A percentile compares a stretch with the other conserved stretches of the same genome.
phyloP scores from a whole-genome alignment of 2,888 invertebrate species.

The Dione vanillae region DNA sequence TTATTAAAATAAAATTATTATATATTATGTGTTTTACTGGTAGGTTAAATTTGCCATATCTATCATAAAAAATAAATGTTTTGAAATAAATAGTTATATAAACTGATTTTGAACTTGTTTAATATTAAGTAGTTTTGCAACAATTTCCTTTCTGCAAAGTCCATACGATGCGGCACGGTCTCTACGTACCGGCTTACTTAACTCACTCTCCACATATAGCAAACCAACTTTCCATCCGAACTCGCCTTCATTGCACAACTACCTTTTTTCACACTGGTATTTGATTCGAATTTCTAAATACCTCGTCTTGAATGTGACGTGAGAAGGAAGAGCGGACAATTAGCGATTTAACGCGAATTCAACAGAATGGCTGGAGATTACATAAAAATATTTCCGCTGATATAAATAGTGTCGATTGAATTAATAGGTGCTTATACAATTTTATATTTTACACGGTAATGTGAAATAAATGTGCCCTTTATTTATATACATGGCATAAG shows the following conservation, averaged over 20 bases:
- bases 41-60: too few species aligned
- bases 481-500: background rate
- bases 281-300: slow-evolving; percentile 52
- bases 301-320: slow-evolving; percentile 45
- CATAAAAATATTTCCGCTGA: slow-evolving; percentile 35
- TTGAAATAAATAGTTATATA: background rate
- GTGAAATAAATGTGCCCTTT: background rate
- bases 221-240: slow-evolving; percentile 50
- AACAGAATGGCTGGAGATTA: slow-evolving; percentile 31
- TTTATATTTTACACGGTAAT: background rate
- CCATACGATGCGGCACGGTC: background rate
- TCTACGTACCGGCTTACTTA: slow-evolving; percentile 16
- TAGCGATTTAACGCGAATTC: slow-evolving; percentile 50
- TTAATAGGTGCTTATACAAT: slow-evolving; percentile 4
- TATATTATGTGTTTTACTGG: too few species aligned
- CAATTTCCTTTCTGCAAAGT: slow-evolving; percentile 3
- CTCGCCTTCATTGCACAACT: slow-evolving; percentile 51
- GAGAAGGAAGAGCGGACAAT: slow-evolving; percentile 49
- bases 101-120: background rate
- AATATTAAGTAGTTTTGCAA: background rate
- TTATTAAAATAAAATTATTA: too few species aligned
- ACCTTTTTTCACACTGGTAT: slow-evolving; percentile 51
- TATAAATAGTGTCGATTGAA: slow-evolving; percentile 29
- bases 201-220: slow-evolving; percentile 44
- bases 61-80: too few species aligned